Conservation (phyloP, 2,888 invertebrate genomes). For the Pandemis cinnamomeana region DNA sequence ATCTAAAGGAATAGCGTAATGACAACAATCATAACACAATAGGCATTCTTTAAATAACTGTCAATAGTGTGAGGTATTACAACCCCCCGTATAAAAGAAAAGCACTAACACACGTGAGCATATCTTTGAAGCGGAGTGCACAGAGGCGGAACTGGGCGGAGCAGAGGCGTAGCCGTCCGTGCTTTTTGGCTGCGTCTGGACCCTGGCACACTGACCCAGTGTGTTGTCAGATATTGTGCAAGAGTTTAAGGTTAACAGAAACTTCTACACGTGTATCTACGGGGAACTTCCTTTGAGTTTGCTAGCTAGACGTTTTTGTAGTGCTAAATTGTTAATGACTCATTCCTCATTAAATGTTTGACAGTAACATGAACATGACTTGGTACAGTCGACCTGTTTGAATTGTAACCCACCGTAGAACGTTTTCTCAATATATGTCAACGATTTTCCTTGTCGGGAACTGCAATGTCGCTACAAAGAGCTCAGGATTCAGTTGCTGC, state of each 20-base stretch:
- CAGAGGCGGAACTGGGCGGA: not conserved
- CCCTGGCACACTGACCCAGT: conserved; percentile 7
- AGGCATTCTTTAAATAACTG: not conserved
- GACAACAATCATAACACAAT: not conserved
- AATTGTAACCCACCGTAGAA: too few relatives aligned
- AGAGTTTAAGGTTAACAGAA: not conserved
- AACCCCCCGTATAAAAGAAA: not conserved
- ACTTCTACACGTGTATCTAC: not conserved
- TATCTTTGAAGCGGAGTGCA: not conserved
- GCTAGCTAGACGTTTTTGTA: not conserved
- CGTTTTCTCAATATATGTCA: too few relatives aligned
- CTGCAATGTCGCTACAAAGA: too few relatives aligned
- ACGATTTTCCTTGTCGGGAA: too few relatives aligned
- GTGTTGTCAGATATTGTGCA: not conserved
- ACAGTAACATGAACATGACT: too few relatives aligned
- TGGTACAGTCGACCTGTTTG: too few relatives aligned
- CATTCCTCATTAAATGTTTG: too few relatives aligned
- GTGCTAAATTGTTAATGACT: not conserved
- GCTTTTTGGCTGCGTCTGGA: not conserved
- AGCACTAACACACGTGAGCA: too few relatives aligned
- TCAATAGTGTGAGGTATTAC: not conserved
- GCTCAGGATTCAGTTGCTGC: too few relatives aligned
- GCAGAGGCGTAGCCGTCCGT: not conserved
- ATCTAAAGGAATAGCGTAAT: not conserved
- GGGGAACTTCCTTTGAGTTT: not conserved